Evolutionary conservation across 2,888 invertebrate species (phyloP), one percentile per base, ranked within the genome.

Genomic region (Hylaea fasciaria): DNA sequence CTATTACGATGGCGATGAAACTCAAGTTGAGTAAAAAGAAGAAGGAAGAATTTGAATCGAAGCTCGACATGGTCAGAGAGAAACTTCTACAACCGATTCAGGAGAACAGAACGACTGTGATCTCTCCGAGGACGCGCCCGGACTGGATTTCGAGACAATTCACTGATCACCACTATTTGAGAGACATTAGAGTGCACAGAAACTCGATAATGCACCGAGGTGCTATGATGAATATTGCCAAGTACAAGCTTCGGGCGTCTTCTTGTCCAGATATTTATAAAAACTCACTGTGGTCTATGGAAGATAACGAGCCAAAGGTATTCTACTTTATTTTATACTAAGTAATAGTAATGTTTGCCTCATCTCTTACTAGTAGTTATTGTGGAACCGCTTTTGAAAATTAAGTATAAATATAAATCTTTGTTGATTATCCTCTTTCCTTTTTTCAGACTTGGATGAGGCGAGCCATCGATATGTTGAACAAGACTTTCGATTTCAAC

Each of bases 211-310:
- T 97, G 93, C 97, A 97, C 83, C 94, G 97, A 44, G 96, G 96
- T 17, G 97, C 97, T 52, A 96, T 97, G 93, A 93, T 97, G 81
- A 97, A 96, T 80, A 95, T 96, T 65, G 95, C 96, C 67, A 96
- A 97, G 70, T 97, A 97, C 83, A 94, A 95, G 59, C 87, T 97
- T 57, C 92, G 96, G 52, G 97, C 98, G 0, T 97, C 97, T n/a
- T 98, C 98, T 46, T 98, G 98, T 81, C 98, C 98, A 0, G 96
- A 98, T 85, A 97, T 98, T 77, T 97, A 96, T 78, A 94, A 95
- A 68, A 97, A 97, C 81, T 97, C 97, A 4, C 96, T 97, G 96
- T 96, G 96, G 77, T 96, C 96, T 0, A 92, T 97, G 68, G 95
- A 95, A 59, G 95, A 85, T 63, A 95, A 95, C 73, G 94, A 94